Percentiles rank a stretch among this genome's conserved stretches.
phyloP scores from a whole-genome alignment of 2,113 vertebrate genomes.

The Malaclemys terrapin region DNA sequence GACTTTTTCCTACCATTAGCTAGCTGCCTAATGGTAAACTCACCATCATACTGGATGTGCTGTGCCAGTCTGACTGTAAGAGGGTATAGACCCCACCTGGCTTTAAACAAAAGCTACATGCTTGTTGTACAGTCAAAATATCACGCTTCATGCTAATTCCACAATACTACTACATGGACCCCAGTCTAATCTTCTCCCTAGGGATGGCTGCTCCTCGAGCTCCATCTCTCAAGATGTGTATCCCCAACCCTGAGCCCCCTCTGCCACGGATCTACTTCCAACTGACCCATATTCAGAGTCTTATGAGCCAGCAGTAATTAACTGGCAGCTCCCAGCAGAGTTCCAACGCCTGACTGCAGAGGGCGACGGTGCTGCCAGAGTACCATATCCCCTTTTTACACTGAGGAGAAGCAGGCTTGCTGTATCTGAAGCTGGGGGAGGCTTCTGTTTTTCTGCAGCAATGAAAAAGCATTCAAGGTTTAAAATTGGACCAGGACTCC shows the following conservation, averaged over 20 bases:
- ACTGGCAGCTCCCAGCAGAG: neutral
- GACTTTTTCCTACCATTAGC: neutral
- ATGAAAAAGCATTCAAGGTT: neutral
- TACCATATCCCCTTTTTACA: neutral
- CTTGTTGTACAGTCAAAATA: neutral
- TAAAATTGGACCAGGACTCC: neutral
- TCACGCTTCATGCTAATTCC: neutral
- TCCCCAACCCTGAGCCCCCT: neutral
- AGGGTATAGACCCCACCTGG: neutral
- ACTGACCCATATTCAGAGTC: neutral
- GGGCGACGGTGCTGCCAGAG: neutral
- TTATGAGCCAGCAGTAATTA: slow-evolving; percentile 14
- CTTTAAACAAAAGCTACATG: neutral
- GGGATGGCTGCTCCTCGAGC: neutral
- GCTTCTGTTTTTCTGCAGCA: neutral
- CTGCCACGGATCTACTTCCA: neutral
- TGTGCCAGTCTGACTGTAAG: neutral
- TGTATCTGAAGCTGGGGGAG: neutral
- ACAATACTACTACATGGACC: neutral
- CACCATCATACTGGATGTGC: neutral
- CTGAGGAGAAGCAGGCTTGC: neutral
- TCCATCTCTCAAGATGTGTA: neutral
- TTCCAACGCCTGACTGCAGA: neutral
- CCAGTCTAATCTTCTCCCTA: neutral
- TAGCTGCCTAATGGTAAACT: neutral